Evolutionary conservation across 1,140 invertebrate genomes (phyloP), one percentile per base, ranked within the genome.

Genomic region (Drosophila jambulina): DNA sequence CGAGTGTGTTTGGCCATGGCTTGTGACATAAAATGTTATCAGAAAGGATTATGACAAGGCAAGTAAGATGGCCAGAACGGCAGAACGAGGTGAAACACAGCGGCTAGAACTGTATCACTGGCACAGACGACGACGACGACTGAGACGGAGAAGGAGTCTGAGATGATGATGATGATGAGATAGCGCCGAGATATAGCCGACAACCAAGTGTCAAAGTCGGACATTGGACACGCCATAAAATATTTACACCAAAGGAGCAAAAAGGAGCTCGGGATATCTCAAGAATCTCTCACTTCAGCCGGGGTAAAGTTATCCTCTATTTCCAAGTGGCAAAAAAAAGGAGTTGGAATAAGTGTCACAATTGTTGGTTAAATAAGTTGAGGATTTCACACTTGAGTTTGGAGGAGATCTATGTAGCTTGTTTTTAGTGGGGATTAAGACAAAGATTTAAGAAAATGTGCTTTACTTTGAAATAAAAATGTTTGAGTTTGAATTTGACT

Each of bases 1-100:
- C 65, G 78, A 87, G 84, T 88, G 84, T 87, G 84, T 88, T 87
- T 87, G 84, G 84, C 80, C 61, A 69, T 80, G 84, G 84, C 80
- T 88, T 75, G 81, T 81, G 84, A 88, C 84, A 88, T 79, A 72
- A 90, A 88, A 90, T 88, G 85, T 90, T 88, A 88, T 88, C 84
- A 90, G 80, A 84, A 90, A 78, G 84, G 85, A 88, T 88, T 90
- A 88, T 88, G 85, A 88, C 85, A 90, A 72, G 78, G 46, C 48
- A 67, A 38, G 32, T 5, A 9, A 71, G 40, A 68, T 19, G 61
- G 29, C 49, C 27, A 25, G 12, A 70, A 34, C 19, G 32, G 21
- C 19, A 36, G 49, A 75, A 25, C 10, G 42, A 61, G 56, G 48
- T 23, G 13, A 40, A 21, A 75, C 38, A 56, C 15, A 46, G 19